Percentiles rank a stretch among this genome's conserved stretches.
Evolutionary conservation across 1,140 invertebrate genomes (phyloP).

Genomic region (Prorops nasuta): DNA sequence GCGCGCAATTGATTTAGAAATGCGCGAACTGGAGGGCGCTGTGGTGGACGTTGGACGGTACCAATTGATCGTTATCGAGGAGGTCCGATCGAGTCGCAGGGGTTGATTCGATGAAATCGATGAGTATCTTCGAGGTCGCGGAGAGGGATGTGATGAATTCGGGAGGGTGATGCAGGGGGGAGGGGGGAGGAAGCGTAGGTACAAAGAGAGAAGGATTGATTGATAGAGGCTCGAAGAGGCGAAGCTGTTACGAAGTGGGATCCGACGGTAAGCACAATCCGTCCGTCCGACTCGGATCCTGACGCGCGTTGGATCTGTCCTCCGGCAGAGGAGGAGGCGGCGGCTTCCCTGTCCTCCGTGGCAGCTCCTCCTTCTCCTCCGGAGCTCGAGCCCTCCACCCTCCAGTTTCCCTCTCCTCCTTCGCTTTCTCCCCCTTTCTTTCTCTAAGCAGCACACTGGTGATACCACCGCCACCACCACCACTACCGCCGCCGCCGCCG

Average conservation of each 20-base stretch:
- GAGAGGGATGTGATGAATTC: too few relatives aligned
- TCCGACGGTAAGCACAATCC: conserved; percentile 21
- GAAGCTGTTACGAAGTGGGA: conserved; percentile 2
- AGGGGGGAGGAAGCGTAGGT: too few relatives aligned
- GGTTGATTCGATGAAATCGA: too few relatives aligned
- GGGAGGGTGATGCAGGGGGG: too few relatives aligned
- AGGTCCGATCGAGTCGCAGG: too few relatives aligned
- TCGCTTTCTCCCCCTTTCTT: neutral
- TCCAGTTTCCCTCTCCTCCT: conserved; percentile 9
- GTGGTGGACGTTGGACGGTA: too few relatives aligned
- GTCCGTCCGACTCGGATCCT: conserved; percentile 36
- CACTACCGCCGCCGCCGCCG: conserved; percentile 25
- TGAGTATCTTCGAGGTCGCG: too few relatives aligned
- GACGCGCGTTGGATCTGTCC: conserved; percentile 45
- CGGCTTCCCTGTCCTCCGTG: conserved; percentile 39
- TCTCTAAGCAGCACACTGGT: conserved; percentile 1
- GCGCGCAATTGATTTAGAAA: neutral
- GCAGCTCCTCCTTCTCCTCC: conserved; percentile 26
- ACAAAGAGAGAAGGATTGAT: neutral
- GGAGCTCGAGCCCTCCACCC: conserved; percentile 28
- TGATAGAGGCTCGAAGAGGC: conserved; percentile 7
- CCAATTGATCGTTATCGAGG: too few relatives aligned
- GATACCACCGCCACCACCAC: conserved; percentile 13
- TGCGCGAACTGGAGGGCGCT: neutral
- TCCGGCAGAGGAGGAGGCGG: conserved; percentile 39